Evolutionary conservation across 2,113 vertebrate genomes (phyloP).

Genomic region (Solea senegalensis): DNA sequence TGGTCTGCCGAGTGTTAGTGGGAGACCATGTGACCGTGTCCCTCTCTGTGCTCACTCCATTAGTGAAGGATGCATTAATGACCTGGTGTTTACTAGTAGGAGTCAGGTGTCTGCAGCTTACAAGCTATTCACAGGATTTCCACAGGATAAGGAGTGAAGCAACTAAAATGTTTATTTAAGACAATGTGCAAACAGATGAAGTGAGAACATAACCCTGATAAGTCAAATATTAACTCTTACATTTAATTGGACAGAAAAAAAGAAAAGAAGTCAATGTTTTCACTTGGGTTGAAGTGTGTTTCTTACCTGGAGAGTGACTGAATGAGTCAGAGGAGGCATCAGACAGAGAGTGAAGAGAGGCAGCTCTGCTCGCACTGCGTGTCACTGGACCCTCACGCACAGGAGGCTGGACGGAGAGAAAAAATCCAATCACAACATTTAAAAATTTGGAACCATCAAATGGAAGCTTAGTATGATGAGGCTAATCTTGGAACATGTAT

Average conservation of each 20-base stretch:
- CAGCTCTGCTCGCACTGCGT: conserved; percentile 73
- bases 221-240: neutral
- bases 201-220: neutral
- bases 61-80: conserved; percentile 56
- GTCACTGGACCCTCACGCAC: conserved; percentile 73
- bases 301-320: conserved; percentile 85
- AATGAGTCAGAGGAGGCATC: conserved; percentile 86
- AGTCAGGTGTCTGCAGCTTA: conserved; percentile 48
- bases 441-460: too few species aligned
- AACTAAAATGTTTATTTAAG: conserved; percentile 25
- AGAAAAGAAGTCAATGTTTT: conserved; percentile 4
- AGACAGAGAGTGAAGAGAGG: conserved; percentile 81
- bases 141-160: conserved; percentile 46
- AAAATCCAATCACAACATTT: neutral
- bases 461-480: too few species aligned
- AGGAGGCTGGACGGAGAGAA: conserved; percentile 84
- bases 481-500: too few species aligned
- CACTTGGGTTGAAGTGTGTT: neutral
- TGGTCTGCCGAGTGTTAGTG: conserved; percentile 16
- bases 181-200: conserved; percentile 15
- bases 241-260: neutral
- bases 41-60: conserved; percentile 39
- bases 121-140: conserved; percentile 40
- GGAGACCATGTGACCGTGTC: conserved; percentile 23
- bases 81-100: conserved; percentile 53